Base-by-base conservation (phyloP, 1,140 invertebrate genomes). In the Acromyrmex echinatior region DNA sequence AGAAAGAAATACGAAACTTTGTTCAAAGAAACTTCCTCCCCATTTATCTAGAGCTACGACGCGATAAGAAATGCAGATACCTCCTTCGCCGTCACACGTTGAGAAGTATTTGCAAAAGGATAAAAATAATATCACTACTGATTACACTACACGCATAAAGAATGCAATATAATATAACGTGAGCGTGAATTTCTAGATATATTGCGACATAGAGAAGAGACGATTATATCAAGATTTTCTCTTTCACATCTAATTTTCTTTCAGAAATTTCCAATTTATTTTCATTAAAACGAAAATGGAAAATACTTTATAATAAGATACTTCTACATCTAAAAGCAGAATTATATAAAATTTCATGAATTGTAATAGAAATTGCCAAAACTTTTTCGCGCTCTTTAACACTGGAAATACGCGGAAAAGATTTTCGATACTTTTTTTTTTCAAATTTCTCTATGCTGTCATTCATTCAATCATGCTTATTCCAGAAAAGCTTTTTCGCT, bases 1-100 rank as follows among this genome's bases (percentile, higher is more conserved):
- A 58, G 79, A 73, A 82, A 84, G 80, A 84, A 62, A 74, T 7
- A 45, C 9, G 21, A 62, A 84, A 84, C 80, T 84, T 51, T 84
- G 56, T 18, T 63, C 71, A 58, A 58, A 84, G 39, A 76, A 84
- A 84, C 49, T 71, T 81, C 16, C 45, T 71, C 10, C 7, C 16
- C 39, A 21, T 60, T 31, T 45, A 35, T 60, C 16, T 1, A 6
- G 25, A 14, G 68, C 4, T 62, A 58, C 21, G 21, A 3, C 14
- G 74, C 28, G 60, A 39, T 6, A 68, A 79, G 21, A 77, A 56
- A 79, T 21, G 58, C 49, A 62, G 21, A 85, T 45, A 85, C 21
- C 2, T 84, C 39, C 16, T 9, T 53, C 6, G 18, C 25, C 25
- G 25, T 25, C 25, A 62, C n/a, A 25, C n/a, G 31, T 81, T 16